These are phyloP conservation scores for Liasis olivaceus DNA, from an alignment of 2,797 vertebrate species.

Conservation along the genomic window DNA sequence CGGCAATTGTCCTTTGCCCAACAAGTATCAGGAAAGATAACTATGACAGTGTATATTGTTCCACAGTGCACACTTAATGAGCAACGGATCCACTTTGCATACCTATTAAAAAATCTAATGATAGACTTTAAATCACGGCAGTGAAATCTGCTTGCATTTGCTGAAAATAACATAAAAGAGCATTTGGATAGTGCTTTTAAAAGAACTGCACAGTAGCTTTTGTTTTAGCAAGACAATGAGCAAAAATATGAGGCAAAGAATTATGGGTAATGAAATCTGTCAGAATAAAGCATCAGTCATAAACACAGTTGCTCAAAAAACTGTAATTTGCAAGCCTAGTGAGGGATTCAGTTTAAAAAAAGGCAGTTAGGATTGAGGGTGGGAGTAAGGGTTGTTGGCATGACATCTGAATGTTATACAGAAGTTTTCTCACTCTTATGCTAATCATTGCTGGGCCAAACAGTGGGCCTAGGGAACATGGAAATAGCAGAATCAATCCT, in stretches of 20 bases:
- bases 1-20: not conserved
- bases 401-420: not conserved
- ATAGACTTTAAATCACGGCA: not conserved
- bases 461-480: not conserved
- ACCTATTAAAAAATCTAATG: not conserved
- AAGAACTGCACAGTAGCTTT: not conserved
- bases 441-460: not conserved
- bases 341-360: not conserved
- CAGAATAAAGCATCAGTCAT: not conserved
- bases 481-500: not conserved
- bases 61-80: not conserved
- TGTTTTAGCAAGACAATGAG: not conserved
- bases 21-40: constrained; percentile 1
- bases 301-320: not conserved
- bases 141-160: not conserved
- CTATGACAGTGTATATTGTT: not conserved
- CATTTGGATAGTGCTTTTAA: not conserved
- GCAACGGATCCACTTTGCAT: not conserved
- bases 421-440: not conserved
- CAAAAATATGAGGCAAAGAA: not conserved
- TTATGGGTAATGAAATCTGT: not conserved
- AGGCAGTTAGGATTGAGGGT: not conserved
- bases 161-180: not conserved
- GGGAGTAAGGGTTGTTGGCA: not conserved
- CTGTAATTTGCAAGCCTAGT: not conserved